These are phyloP conservation scores for Cotesia typhae DNA, from an alignment of 1,140 invertebrate genomes.

Conservation along the genomic window DNA sequence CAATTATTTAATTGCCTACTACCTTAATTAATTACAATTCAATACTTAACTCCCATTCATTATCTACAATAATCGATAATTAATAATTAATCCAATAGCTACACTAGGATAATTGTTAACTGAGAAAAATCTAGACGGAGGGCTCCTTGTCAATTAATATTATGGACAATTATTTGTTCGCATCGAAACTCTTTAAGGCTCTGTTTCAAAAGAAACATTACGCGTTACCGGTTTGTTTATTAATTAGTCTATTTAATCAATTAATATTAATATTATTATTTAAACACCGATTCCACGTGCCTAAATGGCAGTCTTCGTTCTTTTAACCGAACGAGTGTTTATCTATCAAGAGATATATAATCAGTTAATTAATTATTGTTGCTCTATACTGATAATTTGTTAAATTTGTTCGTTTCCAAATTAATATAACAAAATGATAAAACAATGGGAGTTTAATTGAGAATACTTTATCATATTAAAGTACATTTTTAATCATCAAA, in stretches of 20 bases:
- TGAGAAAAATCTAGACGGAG: slow-evolving; percentile 25
- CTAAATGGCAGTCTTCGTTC: slow-evolving; percentile 46
- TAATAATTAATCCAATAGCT: neutral
- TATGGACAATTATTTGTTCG: slow-evolving; percentile 25
- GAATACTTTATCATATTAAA: neutral
- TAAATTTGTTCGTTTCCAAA: neutral
- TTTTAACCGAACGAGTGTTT: slow-evolving; percentile 15
- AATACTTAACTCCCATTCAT: neutral
- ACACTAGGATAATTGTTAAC: neutral
- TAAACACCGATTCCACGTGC: neutral
- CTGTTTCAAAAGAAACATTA: slow-evolving; percentile 37
- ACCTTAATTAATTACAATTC: neutral
- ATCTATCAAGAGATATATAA: slow-evolving; percentile 10
- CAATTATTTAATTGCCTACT: slow-evolving; percentile 24
- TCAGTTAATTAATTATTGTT: neutral
- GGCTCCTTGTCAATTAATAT: neutral
- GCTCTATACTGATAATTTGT: slow-evolving; percentile 15
- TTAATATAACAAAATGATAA: neutral
- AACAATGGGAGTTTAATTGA: neutral
- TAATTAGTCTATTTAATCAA: neutral
- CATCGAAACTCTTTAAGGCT: slow-evolving; percentile 32
- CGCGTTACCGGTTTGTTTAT: slow-evolving; percentile 17
- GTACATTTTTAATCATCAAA: slow-evolving; percentile 26
- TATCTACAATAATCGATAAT: no score
- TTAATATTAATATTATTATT: slow-evolving; percentile 7